Percentiles rank a stretch among this genome's conserved stretches.
phyloP scores from a whole-genome alignment of 2,113 vertebrate genomes.

The Cromileptes altivelis region DNA sequence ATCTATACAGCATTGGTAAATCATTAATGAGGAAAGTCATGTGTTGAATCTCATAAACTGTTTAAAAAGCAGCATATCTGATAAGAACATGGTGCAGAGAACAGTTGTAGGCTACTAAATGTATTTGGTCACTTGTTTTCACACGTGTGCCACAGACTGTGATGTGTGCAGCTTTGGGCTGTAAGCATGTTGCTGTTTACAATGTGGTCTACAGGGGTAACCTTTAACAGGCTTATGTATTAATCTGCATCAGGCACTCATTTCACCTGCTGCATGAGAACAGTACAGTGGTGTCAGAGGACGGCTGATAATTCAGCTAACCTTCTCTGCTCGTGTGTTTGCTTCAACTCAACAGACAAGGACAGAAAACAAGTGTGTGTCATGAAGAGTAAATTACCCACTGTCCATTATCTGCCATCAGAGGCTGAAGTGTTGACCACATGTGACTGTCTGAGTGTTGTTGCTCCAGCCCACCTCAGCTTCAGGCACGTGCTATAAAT shows the following conservation, averaged over 20 bases:
- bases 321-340: neutral
- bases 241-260: slow-evolving; percentile 56
- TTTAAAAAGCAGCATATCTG: rapidly evolving
- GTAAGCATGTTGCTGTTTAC: neutral
- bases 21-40: neutral
- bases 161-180: neutral
- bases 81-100: neutral
- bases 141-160: neutral
- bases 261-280: slow-evolving; percentile 1
- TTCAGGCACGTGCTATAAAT: neutral
- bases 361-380: neutral
- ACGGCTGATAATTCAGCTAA: neutral
- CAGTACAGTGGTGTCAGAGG: neutral
- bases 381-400: neutral
- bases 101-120: no score
- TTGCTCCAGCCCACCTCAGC: neutral
- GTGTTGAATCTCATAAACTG: no score
- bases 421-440: neutral
- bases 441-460: neutral
- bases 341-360: slow-evolving; percentile 12
- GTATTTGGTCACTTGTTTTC: neutral
- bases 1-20: neutral
- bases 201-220: slow-evolving; percentile 12
- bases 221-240: slow-evolving; percentile 62
- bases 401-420: neutral